A percentile compares a stretch with the other conserved stretches of the same genome.
Evolutionary conservation across 1,140 invertebrate genomes (phyloP).

Genomic region (Whitmania pigra): DNA sequence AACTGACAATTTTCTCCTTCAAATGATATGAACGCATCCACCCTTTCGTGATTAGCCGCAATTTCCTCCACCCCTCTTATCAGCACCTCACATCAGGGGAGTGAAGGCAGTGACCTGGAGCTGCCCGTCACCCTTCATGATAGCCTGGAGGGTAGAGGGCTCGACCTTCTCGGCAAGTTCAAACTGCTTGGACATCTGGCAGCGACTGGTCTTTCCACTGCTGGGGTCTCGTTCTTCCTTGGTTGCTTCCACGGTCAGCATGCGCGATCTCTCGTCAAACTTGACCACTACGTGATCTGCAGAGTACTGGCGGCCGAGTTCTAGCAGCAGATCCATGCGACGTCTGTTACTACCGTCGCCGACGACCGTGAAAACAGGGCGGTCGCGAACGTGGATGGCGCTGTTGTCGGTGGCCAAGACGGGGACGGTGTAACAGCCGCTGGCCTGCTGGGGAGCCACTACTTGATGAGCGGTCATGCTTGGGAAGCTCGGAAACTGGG

Average conservation of each 20-base stretch:
- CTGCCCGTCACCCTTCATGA: constrained; percentile 16
- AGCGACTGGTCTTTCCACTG: constrained; percentile 17
- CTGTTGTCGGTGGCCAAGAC: neutral
- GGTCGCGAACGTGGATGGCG: constrained; percentile 6
- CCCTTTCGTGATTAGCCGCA: too few relatives aligned
- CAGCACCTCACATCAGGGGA: neutral
- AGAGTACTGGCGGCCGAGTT: constrained; percentile 19
- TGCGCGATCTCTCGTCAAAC: constrained; percentile 10
- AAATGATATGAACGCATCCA: too few relatives aligned
- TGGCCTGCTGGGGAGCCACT: neutral
- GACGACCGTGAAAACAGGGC: constrained; percentile 14
- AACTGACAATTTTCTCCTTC: too few relatives aligned
- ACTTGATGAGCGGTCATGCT: neutral
- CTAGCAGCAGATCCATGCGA: constrained; percentile 17
- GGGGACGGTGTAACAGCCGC: constrained; percentile 3
- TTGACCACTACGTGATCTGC: constrained; percentile 24
- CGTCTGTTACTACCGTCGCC: neutral
- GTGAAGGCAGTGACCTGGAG: constrained; percentile 5
- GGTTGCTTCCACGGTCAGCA: constrained; percentile 19
- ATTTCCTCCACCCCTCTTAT: too few relatives aligned
- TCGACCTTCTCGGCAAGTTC: constrained; percentile 22
- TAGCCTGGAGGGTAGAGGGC: constrained; percentile 15
- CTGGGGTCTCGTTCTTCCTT: constrained; percentile 17
- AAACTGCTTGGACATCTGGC: constrained; percentile 20
- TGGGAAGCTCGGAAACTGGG: neutral